Base-by-base conservation (phyloP, 1,140 invertebrate species). In the Drosophila sulfurigaster region DNA sequence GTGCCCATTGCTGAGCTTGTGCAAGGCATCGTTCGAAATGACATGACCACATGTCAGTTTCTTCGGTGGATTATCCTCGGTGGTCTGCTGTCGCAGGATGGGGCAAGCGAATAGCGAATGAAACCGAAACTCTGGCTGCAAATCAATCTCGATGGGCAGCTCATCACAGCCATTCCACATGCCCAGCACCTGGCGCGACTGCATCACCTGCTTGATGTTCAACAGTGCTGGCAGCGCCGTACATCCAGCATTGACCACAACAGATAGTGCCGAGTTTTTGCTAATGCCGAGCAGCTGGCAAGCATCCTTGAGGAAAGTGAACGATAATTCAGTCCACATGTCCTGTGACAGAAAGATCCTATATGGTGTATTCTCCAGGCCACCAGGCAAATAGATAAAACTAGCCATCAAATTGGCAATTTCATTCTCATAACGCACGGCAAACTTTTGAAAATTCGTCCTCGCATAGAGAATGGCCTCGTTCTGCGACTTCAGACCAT, bases 81-180 rank as follows among this genome's bases (percentile, higher is more conserved):
- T 98, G 52, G 97, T 98, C 93, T 99, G 99, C 93, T 99, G 98
- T 43, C 98, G 95, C 52, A 99, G 94, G 87, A 99, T 99, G 11
- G 99, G 99, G 93, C 99, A 99, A 8, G 99, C 98, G 93, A 99
- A 99, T 76, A 99, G 97, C 28, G 98, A 99, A 93, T 99, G 99
- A 93, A 98, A 99, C 78, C 97, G 95, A 75, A 92, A 91, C 66
- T 92, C 92, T 1, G 92, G 86, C 74, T 92, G 97, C 5, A 98
- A 93, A 86, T 98, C 97, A 79, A 99, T 98, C 93, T 98, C 97
- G 91, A 99, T 98, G 11, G 98, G 98, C 89, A 99, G 94, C 94
- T 99, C 98, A 93, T 99, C 98, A 93, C 98, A 98, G 64, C 97
- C 96, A 92, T 95, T 98, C 98, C 98, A 99, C 73, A 99, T 98